phyloP scores from a whole-genome alignment of 1,140 invertebrate species.

The Diorhabda carinulata region DNA sequence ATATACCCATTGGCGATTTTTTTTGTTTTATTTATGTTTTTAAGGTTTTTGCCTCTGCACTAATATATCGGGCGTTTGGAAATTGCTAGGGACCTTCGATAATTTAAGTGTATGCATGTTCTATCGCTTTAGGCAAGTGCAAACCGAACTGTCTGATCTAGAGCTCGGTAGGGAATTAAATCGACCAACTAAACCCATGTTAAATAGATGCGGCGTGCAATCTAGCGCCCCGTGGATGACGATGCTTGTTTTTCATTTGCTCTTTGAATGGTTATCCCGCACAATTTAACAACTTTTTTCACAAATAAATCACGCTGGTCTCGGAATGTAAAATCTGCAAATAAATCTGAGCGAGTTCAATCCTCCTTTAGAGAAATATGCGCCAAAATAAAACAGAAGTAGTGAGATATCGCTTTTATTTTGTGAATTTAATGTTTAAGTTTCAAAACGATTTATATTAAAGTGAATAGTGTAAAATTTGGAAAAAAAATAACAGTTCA shows the following conservation, averaged over 20 bases:
- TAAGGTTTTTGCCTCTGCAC: constrained; percentile 1
- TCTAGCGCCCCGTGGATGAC: constrained; percentile 14
- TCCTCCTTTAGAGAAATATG: background rate
- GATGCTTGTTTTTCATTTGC: constrained; percentile 24
- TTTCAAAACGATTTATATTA: background rate
- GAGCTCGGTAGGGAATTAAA: constrained; percentile 43
- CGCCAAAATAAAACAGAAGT: background rate
- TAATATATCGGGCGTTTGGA: constrained; percentile 22
- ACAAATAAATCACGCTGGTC: background rate
- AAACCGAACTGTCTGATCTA: constrained; percentile 44
- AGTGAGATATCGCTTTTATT: background rate
- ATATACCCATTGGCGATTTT: constrained; percentile 1
- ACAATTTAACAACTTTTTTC: constrained; percentile 24
- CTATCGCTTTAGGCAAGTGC: constrained; percentile 43
- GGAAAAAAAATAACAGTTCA: too few species aligned
- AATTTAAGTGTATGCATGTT: constrained; percentile 45
- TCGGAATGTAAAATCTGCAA: constrained; percentile 1
- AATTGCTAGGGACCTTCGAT: constrained; percentile 42
- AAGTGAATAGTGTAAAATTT: background rate
- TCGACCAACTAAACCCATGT: constrained; percentile 38
- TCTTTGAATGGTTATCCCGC: constrained; percentile 20
- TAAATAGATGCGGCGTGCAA: constrained; percentile 31
- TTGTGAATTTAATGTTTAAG: background rate
- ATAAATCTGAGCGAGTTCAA: background rate
- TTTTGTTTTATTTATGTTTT: background rate